phyloP scores from a whole-genome alignment of 2,113 vertebrate species.

The Zingel zingel region DNA sequence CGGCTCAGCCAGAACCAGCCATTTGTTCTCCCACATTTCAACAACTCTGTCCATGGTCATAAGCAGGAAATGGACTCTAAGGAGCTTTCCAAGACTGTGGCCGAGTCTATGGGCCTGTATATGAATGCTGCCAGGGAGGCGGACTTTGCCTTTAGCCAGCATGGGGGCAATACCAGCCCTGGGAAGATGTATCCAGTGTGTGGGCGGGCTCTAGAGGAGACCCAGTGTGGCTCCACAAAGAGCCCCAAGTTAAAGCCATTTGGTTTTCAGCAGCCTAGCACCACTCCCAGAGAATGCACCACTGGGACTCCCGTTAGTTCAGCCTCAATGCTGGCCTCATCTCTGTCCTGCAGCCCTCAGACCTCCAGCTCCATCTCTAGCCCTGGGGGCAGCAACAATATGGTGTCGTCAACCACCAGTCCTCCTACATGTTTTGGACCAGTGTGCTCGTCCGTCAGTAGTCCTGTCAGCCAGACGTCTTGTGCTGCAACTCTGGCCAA shows the following conservation, averaged over 20 bases:
- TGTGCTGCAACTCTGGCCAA: slow-evolving; percentile 85
- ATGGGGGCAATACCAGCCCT: slow-evolving; percentile 84
- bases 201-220: slow-evolving; percentile 86
- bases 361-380: slow-evolving; percentile 84
- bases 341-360: slow-evolving; percentile 89
- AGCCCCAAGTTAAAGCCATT: slow-evolving; percentile 83
- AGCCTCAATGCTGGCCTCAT: slow-evolving; percentile 82
- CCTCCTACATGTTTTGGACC: slow-evolving; percentile 88
- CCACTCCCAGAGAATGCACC: slow-evolving; percentile 84
- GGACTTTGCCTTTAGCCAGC: slow-evolving; percentile 91
- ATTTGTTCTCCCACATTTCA: slow-evolving; percentile 87
- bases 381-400: slow-evolving; percentile 87
- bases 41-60: slow-evolving; percentile 85
- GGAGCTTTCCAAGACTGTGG: slow-evolving; percentile 96
- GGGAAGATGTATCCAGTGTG: slow-evolving; percentile 91
- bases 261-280: slow-evolving; percentile 83
- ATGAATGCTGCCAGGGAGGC: slow-evolving; percentile 96
- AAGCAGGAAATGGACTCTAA: slow-evolving; percentile 93
- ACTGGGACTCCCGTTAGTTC: slow-evolving; percentile 78
- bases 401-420: slow-evolving; percentile 93
- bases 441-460: slow-evolving; percentile 84
- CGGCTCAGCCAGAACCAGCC: slow-evolving; percentile 88
- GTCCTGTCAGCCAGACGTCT: slow-evolving; percentile 89
- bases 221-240: slow-evolving; percentile 72
- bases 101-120: slow-evolving; percentile 98